phyloP scores from a whole-genome alignment of 2,113 vertebrate genomes.

The Eidolon helvum region DNA sequence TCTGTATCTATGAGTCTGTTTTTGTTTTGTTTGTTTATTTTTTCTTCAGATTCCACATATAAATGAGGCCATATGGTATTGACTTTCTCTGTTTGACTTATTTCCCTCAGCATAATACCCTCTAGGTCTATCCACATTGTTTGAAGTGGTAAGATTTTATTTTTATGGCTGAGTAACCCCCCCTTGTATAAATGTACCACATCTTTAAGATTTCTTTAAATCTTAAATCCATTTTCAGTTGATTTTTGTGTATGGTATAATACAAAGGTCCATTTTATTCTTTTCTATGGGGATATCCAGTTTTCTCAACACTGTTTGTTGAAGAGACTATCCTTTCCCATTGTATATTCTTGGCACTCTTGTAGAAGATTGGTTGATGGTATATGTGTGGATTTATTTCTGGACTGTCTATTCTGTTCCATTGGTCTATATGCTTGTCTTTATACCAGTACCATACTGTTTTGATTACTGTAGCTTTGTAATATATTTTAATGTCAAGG shows the following conservation, averaged over 20 bases:
- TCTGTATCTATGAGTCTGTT: too few relatives aligned
- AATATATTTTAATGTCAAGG: background rate
- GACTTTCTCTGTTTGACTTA: too few relatives aligned
- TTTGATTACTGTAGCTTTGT: background rate
- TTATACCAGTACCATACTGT: background rate
- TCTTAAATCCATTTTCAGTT: background rate
- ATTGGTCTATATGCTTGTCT: background rate
- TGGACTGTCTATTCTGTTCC: background rate
- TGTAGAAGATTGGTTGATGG: background rate
- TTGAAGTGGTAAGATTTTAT: too few relatives aligned
- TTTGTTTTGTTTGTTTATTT: too few relatives aligned
- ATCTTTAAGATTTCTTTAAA: background rate
- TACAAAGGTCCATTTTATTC: background rate
- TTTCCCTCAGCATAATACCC: too few relatives aligned
- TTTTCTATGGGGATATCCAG: background rate
- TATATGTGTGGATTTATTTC: background rate
- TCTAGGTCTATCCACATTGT: too few relatives aligned
- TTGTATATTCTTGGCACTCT: background rate
- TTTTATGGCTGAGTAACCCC: too few relatives aligned
- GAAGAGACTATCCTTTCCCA: background rate
- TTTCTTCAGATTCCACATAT: too few relatives aligned
- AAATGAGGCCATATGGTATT: too few relatives aligned
- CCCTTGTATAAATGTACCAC: too few relatives aligned
- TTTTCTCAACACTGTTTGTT: background rate
- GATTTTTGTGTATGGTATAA: background rate